These are phyloP conservation scores for Globicephala melas DNA, from an alignment of 2,113 vertebrate species.

Conservation along the genomic window DNA sequence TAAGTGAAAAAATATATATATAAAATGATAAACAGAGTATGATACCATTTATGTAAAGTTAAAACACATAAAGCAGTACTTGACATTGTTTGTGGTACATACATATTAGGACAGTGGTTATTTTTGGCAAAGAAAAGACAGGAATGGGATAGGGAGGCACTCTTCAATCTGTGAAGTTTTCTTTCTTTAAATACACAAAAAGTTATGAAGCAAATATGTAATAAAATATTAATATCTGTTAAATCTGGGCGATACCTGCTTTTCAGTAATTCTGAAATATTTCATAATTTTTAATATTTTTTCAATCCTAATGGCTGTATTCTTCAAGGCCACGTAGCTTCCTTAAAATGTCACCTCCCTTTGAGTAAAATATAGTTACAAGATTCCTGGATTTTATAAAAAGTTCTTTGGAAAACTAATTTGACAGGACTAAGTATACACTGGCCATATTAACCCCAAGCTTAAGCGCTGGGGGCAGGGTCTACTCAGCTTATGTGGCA, in stretches of 20 bases:
- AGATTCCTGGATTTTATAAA: constrained; percentile 45
- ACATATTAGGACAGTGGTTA: neutral
- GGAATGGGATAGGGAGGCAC: neutral
- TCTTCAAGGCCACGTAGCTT: neutral
- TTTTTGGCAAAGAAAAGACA: neutral
- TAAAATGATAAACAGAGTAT: neutral
- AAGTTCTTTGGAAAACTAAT: constrained; percentile 48
- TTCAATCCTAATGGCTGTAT: neutral
- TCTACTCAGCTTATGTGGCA: neutral
- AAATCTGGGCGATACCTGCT: neutral
- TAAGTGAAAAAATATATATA: neutral
- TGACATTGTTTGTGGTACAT: neutral
- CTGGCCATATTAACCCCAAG: constrained; percentile 26
- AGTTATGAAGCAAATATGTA: neutral
- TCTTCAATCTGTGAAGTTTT: neutral
- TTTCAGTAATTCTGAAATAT: constrained; percentile 16
- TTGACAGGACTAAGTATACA: constrained; percentile 12
- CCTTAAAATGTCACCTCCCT: constrained; percentile 13
- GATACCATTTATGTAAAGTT: neutral
- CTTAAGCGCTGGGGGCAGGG: neutral
- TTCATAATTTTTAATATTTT: constrained; percentile 6
- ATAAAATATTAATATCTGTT: constrained; percentile 7
- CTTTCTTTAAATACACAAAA: constrained; percentile 37
- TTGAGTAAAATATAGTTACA: neutral
- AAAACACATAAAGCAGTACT: constrained; percentile 11